Evolutionary conservation across 2,888 invertebrate species (phyloP), one percentile per base, ranked within the genome.

Genomic region (Cheilosia impressa): DNA sequence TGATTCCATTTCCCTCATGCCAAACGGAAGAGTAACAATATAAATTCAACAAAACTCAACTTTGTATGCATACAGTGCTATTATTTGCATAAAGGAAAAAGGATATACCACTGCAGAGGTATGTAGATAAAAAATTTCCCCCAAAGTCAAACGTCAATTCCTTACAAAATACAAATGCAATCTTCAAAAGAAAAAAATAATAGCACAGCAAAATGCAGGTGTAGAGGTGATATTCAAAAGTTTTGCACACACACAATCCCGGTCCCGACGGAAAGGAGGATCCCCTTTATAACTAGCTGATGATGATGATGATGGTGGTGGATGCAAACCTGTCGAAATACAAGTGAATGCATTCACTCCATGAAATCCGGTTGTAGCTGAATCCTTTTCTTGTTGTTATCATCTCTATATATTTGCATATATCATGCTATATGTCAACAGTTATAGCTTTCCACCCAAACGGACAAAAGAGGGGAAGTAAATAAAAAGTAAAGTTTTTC

Each of bases 51-150:
- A 60, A 31, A 45, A 57, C 17, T 19, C 19, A 17, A 24, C 17
- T 41, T 71, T 27, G 47, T 57, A 63, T 73, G 73, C 63, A 73
- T 55, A 19, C 47, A 45, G 43, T 72, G 62, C 53, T 55, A 53
- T 45, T 43, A 55, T 34, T 73, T 65, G 65, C 55, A 65, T 38
- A 65, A 38, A 57, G 47, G 47, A 57, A 60, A 52, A 57, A 75
- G 63, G 63, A 75, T 63, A 55, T 24, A 9, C 24, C 17, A 2
- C 55, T 47, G 24, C 31, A 34, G 22, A 65, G 65, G 65, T 75
- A 75, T 34, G 63, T 63, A 63, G 19, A 31, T 17, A 43, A n/a
- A n/a, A n/a, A n/a, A 27, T 41, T n/a, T 45, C n/a, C 10, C 38
- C 38, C 38, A 38, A 31, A 13, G 17, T 50, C 38, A 10, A 19